Evolutionary conservation across 2,888 invertebrate genomes (phyloP), one percentile per base, ranked within the genome.

Genomic region (Chloroclystis v-ata): DNA sequence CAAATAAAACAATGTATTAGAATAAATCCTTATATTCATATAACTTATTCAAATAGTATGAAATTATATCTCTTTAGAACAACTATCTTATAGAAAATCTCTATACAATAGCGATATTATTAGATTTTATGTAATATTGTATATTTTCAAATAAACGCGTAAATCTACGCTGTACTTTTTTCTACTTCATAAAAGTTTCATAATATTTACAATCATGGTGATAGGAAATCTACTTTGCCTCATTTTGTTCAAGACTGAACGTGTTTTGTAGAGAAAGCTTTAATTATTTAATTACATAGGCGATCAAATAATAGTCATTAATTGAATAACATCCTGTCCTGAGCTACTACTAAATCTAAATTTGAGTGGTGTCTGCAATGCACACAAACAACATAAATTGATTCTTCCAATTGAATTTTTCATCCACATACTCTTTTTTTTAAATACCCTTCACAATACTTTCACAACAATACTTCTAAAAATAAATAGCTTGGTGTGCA

Each of bases 21-120:
- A 69, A 67, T 63, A 62, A 68, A 70, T 75, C 53, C 72, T 75
- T 80, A 76, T 80, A 78, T 75, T 80, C 62, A 72, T 73, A 67
- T 72, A 67, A 63, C 68, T 67, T 71, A 69, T 57, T 64, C 54
- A 54, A 61, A 63, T 62, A 61, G 67, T 69, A 72, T 61, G 71
- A 74, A 76, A 77, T 74, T 72, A 75, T 70, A 69, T 77, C 71
- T 74, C 67, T 72, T 66, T 61, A 65, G 65, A 75, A 75, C 69
- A 70, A 77, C 67, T 72, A 71, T 70, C 55, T 67, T 71, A 77
- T 59, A 69, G 73, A 77, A 55, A 60, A 47, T 68, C 65, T 74
- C 69, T 75, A 72, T 73, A 73, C 61, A 76, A 73, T 72, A 75
- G 73, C 76, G 71, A 64, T 69, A 68, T 72, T n/a, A n/a, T n/a